Conservation (phyloP, 92 coral and sea anemone species). For the Palythoa caribaeorum region DNA sequence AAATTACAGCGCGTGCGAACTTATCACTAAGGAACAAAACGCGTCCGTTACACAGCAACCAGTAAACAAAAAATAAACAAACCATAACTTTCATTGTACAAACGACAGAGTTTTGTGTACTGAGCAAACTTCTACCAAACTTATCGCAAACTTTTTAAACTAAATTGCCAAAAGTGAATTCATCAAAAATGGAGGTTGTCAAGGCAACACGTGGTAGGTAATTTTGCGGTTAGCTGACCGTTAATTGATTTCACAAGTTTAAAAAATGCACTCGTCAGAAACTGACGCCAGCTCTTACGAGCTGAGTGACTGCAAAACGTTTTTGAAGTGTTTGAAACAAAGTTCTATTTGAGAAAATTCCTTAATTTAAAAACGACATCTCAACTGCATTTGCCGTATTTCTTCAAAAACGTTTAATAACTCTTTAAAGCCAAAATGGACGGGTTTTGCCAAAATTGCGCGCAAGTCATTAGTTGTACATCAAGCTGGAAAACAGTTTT, state of each 20-base stretch:
- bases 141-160: neutral
- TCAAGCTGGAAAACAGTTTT: too few species aligned
- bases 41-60: slow-evolving; percentile 24
- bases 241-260: neutral
- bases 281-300: slow-evolving; percentile 12
- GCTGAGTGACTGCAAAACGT: neutral
- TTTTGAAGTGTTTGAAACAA: neutral
- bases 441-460: too few species aligned
- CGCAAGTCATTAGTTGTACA: too few species aligned
- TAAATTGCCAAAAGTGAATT: neutral
- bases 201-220: too few species aligned
- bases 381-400: too few species aligned
- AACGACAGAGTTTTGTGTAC: neutral
- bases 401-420: too few species aligned
- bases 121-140: neutral
- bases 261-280: neutral
- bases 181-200: neutral
- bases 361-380: neutral
- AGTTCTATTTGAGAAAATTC: neutral
- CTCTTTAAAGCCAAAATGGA: too few species aligned
- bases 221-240: neutral
- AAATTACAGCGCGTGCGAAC: neutral
- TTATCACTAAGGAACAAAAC: neutral
- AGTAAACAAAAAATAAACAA: neutral
- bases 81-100: neutral